A percentile compares a stretch with the other conserved stretches of the same genome.
These are phyloP conservation scores for Drosophila subpulchrella DNA, from an alignment of 1,140 invertebrate genomes.

Conservation along the genomic window DNA sequence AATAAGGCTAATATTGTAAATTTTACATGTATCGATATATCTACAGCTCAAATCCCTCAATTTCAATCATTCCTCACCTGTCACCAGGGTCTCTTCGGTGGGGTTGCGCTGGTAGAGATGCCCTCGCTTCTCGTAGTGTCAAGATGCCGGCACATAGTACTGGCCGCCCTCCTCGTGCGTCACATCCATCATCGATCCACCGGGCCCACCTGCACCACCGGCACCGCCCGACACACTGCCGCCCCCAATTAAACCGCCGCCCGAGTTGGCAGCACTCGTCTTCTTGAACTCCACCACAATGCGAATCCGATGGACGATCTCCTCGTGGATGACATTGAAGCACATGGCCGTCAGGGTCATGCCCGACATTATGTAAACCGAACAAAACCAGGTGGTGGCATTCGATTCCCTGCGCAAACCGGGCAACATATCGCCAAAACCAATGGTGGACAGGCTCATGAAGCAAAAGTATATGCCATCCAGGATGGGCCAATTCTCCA, in stretches of 20 bases:
- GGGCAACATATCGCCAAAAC: conserved; percentile 95
- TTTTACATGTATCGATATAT: background rate
- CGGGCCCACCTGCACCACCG: conserved; percentile 43
- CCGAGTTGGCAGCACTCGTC: conserved; percentile 68
- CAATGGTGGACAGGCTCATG: conserved; percentile 96
- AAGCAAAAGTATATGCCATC: conserved; percentile 98
- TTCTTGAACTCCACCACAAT: conserved; percentile 86
- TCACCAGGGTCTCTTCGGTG: conserved; percentile 87
- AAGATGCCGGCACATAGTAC: conserved; percentile 87
- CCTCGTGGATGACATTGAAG: conserved; percentile 98
- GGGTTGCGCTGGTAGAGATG: conserved; percentile 88
- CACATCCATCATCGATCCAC: conserved; percentile 73
- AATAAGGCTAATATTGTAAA: background rate
- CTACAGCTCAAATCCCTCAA: no score
- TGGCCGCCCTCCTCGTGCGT: conserved; percentile 86
- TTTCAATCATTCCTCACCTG: conserved; percentile 49
- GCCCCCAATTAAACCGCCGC: conserved; percentile 6
- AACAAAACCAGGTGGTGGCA: conserved; percentile 92
- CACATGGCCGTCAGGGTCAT: conserved; percentile 99
- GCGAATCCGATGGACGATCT: conserved; percentile 92
- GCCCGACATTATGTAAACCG: conserved; percentile 97
- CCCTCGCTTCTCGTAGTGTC: conserved; percentile 87
- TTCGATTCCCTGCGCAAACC: conserved; percentile 89
- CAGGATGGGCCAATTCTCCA: conserved; percentile 94
- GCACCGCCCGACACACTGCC: background rate